A percentile compares a stretch with the other conserved stretches of the same genome.
phyloP scores from a whole-genome alignment of 37 sponge, comb jelly and placozoan genomes.

The Cladorhizidae sp. region DNA sequence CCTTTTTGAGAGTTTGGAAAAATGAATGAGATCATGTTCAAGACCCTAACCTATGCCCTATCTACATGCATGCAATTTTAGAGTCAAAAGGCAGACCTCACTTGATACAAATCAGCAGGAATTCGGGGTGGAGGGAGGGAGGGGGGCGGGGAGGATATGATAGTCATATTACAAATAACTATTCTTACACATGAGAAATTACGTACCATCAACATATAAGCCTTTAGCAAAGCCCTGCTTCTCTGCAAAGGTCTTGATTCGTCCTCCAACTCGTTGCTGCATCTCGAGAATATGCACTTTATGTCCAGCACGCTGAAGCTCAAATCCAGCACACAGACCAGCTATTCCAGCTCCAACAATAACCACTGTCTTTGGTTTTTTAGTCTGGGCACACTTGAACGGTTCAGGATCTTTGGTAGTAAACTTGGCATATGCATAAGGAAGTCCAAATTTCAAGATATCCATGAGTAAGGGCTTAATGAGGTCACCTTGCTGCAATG shows the following conservation, averaged over 20 bases:
- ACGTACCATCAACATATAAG: slow-evolving; percentile 48
- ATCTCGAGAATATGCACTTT: slow-evolving; percentile 58
- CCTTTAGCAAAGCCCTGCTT: slow-evolving; percentile 41
- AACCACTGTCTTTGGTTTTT: slow-evolving; percentile 42
- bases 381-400: slow-evolving; percentile 10
- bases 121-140: too few species aligned
- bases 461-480: slow-evolving; percentile 39
- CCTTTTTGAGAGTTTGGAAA: too few species aligned
- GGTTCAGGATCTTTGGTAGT: neutral
- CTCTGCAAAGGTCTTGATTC: slow-evolving; percentile 41
- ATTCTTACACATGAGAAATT: too few species aligned
- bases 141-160: too few species aligned
- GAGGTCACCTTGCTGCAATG: slow-evolving; percentile 44
- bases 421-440: slow-evolving; percentile 38
- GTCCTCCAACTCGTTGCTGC: slow-evolving; percentile 54
- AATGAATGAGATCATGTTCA: too few species aligned
- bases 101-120: too few species aligned
- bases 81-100: too few species aligned
- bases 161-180: too few species aligned
- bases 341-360: slow-evolving; percentile 65
- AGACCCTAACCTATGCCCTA: too few species aligned
- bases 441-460: slow-evolving; percentile 42
- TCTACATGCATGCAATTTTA: too few species aligned
- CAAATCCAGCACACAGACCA: slow-evolving; percentile 62
- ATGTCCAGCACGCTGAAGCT: slow-evolving; percentile 59